Evolutionary conservation across 2,888 invertebrate species (phyloP), one percentile per base, ranked within the genome.

Genomic region (Pandemis heparana): DNA sequence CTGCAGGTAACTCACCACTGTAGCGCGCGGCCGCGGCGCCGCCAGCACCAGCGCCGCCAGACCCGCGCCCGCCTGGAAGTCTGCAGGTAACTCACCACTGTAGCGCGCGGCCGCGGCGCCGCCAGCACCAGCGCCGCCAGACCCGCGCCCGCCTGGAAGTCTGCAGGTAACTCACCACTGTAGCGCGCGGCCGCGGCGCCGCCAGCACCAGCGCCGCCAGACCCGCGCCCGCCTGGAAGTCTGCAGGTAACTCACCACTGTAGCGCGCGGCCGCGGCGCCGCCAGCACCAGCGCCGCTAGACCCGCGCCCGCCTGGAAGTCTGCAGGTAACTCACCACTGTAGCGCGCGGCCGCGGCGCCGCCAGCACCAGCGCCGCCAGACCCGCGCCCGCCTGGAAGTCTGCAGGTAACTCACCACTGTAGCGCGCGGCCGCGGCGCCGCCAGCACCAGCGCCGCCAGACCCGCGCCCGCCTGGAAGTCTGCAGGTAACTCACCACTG

Each of bases 41-140:
- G 0, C n/a, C 7, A 1, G 12, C n/a, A 6, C 51, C 18, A 8
- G n/a, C 56, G 56, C 68, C 16, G 61, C 75, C 41, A 67, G 48
- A 23, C 48, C 69, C 61, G 65, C 56, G 53, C 74, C 76, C 14
- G 59, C 64, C 5, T 78, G 79, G 78, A 76, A 75, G 18, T 41
- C 70, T 7, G 53, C 75, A 0, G 76, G 78, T 76, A 5, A 75
- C 67, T 70, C 4, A 0, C 12, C 5, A 43, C 1, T 32, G 23
- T 32, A n/a, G n/a, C n/a, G n/a, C n/a, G n/a, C n/a, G n/a, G n/a
- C 77, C 60, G 48, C 65, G 38, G 63, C 66, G 12, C 12, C 32
- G 0, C n/a, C 7, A 1, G 12, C n/a, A 6, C 51, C 18, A 8
- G n/a, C 56, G 56, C 68, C 16, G 61, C 75, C 41, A 67, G 48